Conservation (phyloP, 2,113 vertebrate species). For the Drymodes brunneopygia region DNA sequence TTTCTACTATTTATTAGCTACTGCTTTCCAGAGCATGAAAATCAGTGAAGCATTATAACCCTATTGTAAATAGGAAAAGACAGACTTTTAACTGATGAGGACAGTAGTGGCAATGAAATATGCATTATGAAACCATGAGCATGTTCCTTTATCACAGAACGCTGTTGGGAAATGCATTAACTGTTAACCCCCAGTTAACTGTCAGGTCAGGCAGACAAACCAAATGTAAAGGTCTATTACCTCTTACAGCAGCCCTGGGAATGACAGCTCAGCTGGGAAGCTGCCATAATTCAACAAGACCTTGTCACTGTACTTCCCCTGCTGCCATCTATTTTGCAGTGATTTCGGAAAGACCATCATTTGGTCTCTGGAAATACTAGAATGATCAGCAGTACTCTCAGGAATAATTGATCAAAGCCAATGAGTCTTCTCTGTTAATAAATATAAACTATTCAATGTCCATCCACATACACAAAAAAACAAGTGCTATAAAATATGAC, state of each 20-base stretch:
- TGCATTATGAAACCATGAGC: neutral
- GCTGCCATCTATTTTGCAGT: neutral
- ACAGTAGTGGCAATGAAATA: neutral
- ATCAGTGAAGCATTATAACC: neutral
- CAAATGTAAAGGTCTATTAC: neutral
- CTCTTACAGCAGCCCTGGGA: neutral
- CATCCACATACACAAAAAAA: neutral
- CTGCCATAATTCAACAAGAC: neutral
- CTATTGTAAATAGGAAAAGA: neutral
- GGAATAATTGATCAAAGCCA: neutral
- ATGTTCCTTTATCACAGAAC: neutral
- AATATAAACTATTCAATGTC: neutral
- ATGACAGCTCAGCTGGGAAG: neutral
- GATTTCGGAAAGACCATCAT: neutral
- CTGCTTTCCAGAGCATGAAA: neutral
- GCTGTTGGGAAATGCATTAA: conserved; percentile 37
- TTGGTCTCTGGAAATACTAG: neutral
- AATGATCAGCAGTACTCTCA: neutral
- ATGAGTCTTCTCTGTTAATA: neutral
- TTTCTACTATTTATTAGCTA: neutral
- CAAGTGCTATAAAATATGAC: neutral
- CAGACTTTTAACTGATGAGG: neutral
- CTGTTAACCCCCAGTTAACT: conserved; percentile 21
- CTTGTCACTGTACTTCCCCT: neutral
- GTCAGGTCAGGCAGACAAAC: conserved; percentile 31